A percentile compares a stretch with the other conserved stretches of the same genome.
phyloP scores from a whole-genome alignment of 2,113 vertebrate genomes.

The Corvus cornix region DNA sequence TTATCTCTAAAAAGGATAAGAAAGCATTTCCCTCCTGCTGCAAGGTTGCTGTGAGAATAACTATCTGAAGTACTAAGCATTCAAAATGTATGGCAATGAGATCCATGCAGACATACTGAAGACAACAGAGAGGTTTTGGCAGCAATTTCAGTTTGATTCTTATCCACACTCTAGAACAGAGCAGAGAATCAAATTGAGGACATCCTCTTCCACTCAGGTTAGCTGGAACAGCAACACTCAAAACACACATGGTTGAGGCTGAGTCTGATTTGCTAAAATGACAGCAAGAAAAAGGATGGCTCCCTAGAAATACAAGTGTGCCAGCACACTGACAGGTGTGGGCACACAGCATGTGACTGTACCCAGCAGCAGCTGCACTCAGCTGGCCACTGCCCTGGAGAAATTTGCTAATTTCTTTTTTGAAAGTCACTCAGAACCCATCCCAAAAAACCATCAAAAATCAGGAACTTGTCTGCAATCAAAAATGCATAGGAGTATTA shows the following conservation, averaged over 20 bases:
- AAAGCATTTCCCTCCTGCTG: not conserved
- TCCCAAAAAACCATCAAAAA: not conserved
- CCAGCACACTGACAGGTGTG: not conserved
- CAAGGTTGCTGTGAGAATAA: not conserved
- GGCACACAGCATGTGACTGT: fast-evolving
- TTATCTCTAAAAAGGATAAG: not conserved
- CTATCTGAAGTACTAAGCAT: not conserved
- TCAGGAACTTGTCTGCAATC: not conserved
- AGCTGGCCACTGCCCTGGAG: not conserved
- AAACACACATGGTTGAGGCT: not conserved
- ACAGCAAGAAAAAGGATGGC: not conserved
- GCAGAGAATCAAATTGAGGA: not conserved
- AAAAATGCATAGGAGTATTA: not conserved
- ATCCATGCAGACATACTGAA: not conserved
- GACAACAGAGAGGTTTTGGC: not conserved
- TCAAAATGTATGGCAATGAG: not conserved
- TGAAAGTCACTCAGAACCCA: not conserved
- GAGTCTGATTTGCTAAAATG: not conserved
- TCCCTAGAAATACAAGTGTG: not conserved
- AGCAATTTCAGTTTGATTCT: not conserved
- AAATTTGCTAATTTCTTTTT: not conserved
- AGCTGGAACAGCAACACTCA: not conserved
- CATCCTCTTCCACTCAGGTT: not conserved
- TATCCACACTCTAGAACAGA: not conserved
- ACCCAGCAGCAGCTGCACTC: not conserved